phyloP scores from a whole-genome alignment of 64 coral and sea anemone species.

The Pocillopora damicornis region DNA sequence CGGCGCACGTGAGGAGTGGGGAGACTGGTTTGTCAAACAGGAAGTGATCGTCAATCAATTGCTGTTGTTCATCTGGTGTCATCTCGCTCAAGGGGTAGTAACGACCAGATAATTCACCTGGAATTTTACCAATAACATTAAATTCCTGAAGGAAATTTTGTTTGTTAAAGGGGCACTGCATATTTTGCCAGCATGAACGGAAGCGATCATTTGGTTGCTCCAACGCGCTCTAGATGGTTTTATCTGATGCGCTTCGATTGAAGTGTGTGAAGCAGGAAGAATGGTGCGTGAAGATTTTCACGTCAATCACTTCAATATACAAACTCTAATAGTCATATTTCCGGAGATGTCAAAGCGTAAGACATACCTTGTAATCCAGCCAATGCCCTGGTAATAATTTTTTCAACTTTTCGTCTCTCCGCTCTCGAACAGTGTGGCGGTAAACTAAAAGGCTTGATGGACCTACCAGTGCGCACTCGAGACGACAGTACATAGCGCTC shows the following conservation, averaged over 20 bases:
- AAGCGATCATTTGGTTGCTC: too few relatives aligned
- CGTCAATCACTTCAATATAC: too few relatives aligned
- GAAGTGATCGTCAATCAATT: constrained; percentile 79
- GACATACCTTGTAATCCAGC: constrained; percentile 49
- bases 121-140: not conserved
- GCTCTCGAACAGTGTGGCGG: constrained; percentile 85
- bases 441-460: constrained; percentile 66
- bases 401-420: constrained; percentile 79
- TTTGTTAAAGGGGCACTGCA: not conserved
- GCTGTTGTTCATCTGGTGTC: constrained; percentile 73
- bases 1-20: constrained; percentile 76
- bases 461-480: constrained; percentile 69
- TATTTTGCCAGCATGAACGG: too few relatives aligned
- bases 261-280: too few relatives aligned
- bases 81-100: constrained; percentile 68
- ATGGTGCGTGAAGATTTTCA: too few relatives aligned
- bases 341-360: not conserved
- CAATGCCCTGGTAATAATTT: constrained; percentile 62
- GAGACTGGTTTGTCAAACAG: constrained; percentile 89
- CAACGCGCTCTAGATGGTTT: too few relatives aligned
- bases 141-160: not conserved
- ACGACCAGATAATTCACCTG: constrained; percentile 64
- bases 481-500: constrained; percentile 71
- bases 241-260: too few relatives aligned
- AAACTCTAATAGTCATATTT: too few relatives aligned